Base-by-base conservation (phyloP, 2,113 vertebrate genomes). In the Actenoides lindsayi region DNA sequence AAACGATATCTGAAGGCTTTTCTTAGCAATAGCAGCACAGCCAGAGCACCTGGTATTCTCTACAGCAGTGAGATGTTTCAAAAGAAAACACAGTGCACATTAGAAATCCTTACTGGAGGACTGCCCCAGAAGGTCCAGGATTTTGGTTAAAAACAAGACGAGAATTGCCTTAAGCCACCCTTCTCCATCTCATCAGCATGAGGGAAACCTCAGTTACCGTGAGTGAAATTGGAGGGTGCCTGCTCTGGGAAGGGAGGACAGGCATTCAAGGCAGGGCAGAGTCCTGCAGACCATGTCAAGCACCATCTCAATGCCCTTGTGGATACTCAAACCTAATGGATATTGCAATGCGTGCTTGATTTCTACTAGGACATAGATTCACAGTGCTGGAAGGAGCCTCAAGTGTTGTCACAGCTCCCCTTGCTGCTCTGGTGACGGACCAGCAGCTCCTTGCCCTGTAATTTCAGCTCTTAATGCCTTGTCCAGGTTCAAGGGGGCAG, bases 31-130 rank as follows among this genome's bases (percentile, higher is more conserved):
- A 85, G 82, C 77, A 83, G 75, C 44, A 60, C n/a, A 88, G 35
- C 39, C 79, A 91, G 77, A 95, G 83, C 83, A 93, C 44, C 87
- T 93, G 64, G 18, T 87, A 42, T 50, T 91, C 84, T 56, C 84
- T 37, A n/a, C 56, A 92, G 83, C 85, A 87, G 59, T 60, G 62
- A 89, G 64, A 51, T 50, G 46, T 27, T 81, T 87, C 69, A 70
- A 63, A 82, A 78, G 69, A 37, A 92, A 89, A 67, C 0, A 5
- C 23, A 13, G 39, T 1, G 51, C 75, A 8, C 13, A 30, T 68
- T 56, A 87, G 87, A 87, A 91, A 65, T 64, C 35, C 1, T 35
- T 73, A 11, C 74, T 73, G 50, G 9, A 60, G 33, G 48, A 9
- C 41, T 41, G 16, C 6, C 10, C 25, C 37, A 39, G 65, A 24